Evolutionary conservation across 2,797 vertebrate species (phyloP).

Genomic region (Scolopax rusticola): DNA sequence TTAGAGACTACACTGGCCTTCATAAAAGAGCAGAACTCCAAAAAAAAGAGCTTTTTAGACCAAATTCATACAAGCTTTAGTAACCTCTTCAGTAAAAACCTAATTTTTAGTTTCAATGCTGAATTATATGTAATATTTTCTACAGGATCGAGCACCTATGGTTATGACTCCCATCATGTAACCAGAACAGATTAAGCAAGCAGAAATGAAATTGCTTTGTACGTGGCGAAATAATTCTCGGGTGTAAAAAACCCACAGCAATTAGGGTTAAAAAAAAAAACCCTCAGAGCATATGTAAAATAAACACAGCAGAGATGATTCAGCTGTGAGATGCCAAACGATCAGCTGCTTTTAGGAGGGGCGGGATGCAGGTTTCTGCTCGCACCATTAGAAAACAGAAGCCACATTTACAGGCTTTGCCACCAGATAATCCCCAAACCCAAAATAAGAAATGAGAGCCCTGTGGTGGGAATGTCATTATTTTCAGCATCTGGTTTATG

Average conservation of each 20-base stretch:
- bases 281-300: not conserved
- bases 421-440: not conserved
- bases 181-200: not conserved
- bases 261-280: not conserved
- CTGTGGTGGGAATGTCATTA: not conserved
- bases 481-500: not conserved
- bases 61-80: not conserved
- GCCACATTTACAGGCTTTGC: not conserved
- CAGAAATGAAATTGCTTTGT: not conserved
- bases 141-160: not conserved
- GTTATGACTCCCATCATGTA: not conserved
- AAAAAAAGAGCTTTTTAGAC: conserved; percentile 18
- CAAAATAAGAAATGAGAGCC: not conserved
- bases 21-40: not conserved
- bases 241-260: not conserved
- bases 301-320: not conserved
- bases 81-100: not conserved
- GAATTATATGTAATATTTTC: not conserved
- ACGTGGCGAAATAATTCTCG: not conserved
- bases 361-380: not conserved
- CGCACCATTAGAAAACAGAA: not conserved
- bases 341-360: not conserved
- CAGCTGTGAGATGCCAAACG: not conserved
- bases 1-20: not conserved
- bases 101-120: not conserved